Percentiles rank a stretch among this genome's conserved stretches.
Conservation (phyloP, 1,140 invertebrate genomes). For the Calosoma granatense region DNA sequence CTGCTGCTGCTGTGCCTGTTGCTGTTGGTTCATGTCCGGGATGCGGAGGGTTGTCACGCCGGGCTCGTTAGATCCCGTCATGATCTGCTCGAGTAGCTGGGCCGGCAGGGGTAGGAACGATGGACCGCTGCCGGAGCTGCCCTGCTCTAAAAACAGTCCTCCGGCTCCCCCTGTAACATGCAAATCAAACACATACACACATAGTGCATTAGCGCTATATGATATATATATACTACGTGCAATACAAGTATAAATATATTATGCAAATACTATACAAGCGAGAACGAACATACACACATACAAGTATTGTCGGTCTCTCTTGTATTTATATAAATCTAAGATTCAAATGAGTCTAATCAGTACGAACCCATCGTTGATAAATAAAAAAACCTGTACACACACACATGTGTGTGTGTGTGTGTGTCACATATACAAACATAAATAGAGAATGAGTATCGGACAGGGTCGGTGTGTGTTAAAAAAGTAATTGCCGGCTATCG, state of each 20-base stretch:
- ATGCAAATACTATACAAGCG: too few species aligned
- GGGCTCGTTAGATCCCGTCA: constrained; percentile 52
- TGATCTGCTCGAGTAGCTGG: constrained; percentile 52
- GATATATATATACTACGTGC: not conserved
- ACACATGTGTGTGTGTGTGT: not conserved
- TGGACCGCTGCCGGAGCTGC: constrained; percentile 38
- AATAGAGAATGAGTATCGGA: too few species aligned
- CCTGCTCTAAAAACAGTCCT: constrained; percentile 34
- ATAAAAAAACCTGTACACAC: too few species aligned
- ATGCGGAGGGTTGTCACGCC: constrained; percentile 53
- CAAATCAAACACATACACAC: not conserved
- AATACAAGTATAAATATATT: not conserved
- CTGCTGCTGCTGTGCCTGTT: constrained; percentile 11
- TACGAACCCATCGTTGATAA: too few species aligned
- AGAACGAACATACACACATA: not conserved
- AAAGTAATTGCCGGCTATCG: not conserved
- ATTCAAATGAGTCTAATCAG: too few species aligned
- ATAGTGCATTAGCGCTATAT: not conserved
- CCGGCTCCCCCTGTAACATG: constrained; percentile 35
- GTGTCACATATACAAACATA: not conserved
- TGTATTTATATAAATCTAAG: too few species aligned
- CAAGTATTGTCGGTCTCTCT: too few species aligned
- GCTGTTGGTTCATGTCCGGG: constrained; percentile 37
- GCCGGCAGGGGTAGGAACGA: constrained; percentile 53
- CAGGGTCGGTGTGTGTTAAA: too few species aligned